phyloP scores from a whole-genome alignment of 2,888 invertebrate species.

The Prosopocoilus inquinatus region DNA sequence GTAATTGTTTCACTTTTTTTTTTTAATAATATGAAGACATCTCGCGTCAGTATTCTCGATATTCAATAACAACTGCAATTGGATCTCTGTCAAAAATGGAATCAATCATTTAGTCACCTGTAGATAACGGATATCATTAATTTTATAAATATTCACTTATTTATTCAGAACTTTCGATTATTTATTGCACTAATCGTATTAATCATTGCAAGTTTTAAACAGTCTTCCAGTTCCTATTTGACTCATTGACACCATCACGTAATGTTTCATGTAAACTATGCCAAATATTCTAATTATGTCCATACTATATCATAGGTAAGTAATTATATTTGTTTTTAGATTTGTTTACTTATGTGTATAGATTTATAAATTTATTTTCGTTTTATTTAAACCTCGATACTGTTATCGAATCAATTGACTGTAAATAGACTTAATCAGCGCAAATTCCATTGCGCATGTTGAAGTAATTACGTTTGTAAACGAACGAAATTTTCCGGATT shows the following conservation, averaged over 20 bases:
- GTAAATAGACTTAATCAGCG: background rate
- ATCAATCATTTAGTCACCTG: slow-evolving; percentile 15
- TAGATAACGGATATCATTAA: slow-evolving; percentile 14
- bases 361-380: background rate
- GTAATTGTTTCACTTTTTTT: slow-evolving; percentile 8
- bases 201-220: slow-evolving; percentile 14
- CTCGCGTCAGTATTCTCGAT: slow-evolving; percentile 32
- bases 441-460: background rate
- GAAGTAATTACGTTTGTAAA: background rate
- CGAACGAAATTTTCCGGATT: background rate
- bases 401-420: background rate
- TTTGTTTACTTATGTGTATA: background rate
- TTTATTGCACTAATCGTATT: slow-evolving; percentile 11
- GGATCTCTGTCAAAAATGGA: slow-evolving; percentile 33
- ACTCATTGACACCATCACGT: background rate
- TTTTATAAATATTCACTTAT: slow-evolving; percentile 19
- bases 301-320: slow-evolving; percentile 1
- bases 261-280: slow-evolving; percentile 4
- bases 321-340: background rate
- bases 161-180: slow-evolving; percentile 14
- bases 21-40: slow-evolving; percentile 19
- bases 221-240: slow-evolving; percentile 21
- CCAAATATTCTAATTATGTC: slow-evolving; percentile 4
- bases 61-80: slow-evolving; percentile 24
- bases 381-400: background rate